Conservation (phyloP, 2,113 vertebrate genomes). For the Amphiprion percula region DNA sequence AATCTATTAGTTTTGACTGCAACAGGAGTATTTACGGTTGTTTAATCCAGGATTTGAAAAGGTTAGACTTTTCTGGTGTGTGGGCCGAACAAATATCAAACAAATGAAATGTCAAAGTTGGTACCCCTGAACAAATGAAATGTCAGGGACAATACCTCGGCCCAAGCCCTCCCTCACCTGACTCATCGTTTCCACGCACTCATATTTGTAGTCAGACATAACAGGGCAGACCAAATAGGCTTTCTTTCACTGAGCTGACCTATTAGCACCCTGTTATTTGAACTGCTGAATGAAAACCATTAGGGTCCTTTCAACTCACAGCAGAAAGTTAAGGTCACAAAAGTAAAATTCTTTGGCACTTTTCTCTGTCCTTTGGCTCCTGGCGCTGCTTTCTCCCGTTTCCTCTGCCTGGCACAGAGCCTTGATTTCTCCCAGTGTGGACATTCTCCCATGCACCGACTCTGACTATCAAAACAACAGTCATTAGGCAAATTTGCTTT, state of each 20-base stretch:
- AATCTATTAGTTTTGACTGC: slow-evolving; percentile 21
- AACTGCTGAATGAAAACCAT: slow-evolving; percentile 65
- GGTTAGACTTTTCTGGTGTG: slow-evolving; percentile 67
- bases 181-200: slow-evolving; percentile 58
- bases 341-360: slow-evolving; percentile 61
- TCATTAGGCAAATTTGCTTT: slow-evolving; percentile 87
- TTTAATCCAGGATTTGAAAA: slow-evolving; percentile 65
- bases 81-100: slow-evolving; percentile 76
- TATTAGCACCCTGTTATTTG: slow-evolving; percentile 72
- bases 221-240: slow-evolving; percentile 57
- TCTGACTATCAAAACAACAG: slow-evolving; percentile 84
- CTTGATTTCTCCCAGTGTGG: slow-evolving; percentile 67
- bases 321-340: slow-evolving; percentile 73
- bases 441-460: slow-evolving; percentile 73
- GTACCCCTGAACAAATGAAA: slow-evolving; percentile 73
- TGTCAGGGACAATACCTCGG: slow-evolving; percentile 71
- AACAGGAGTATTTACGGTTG: slow-evolving; percentile 45
- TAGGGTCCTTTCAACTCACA: slow-evolving; percentile 37
- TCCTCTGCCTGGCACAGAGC: slow-evolving; percentile 66
- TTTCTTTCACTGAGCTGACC: slow-evolving; percentile 67
- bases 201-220: slow-evolving; percentile 61
- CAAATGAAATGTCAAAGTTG: slow-evolving; percentile 76
- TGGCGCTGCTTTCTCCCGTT: slow-evolving; percentile 48
- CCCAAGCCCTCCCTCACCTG: slow-evolving; percentile 40
- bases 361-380: slow-evolving; percentile 48